These are phyloP conservation scores for Hypolimnas misippus DNA, from an alignment of 2,888 invertebrate species.

Conservation along the genomic window DNA sequence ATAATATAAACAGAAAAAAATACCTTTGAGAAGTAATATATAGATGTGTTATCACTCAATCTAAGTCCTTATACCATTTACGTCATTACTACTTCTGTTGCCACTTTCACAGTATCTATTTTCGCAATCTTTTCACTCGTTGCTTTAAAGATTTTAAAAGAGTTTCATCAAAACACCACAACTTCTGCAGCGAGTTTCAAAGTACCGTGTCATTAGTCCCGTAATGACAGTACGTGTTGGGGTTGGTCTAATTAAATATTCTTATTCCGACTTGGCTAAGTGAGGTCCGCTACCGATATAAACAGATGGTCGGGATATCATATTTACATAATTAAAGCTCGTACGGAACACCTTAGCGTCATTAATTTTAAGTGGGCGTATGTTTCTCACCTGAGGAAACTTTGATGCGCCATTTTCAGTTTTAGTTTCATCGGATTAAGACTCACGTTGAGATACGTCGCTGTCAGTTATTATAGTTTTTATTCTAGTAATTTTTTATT, in stretches of 20 bases:
- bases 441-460: background rate
- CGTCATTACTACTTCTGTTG: no score
- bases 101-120: background rate
- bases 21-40: no score
- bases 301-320: constrained; percentile 40
- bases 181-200: constrained; percentile 22
- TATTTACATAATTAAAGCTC: constrained; percentile 44
- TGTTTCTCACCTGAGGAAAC: constrained; percentile 10
- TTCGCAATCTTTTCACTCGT: background rate
- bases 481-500: background rate
- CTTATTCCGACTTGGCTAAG: constrained; percentile 44
- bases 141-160: constrained; percentile 5
- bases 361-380: constrained; percentile 22
- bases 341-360: constrained; percentile 32
- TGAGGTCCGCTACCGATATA: constrained; percentile 40
- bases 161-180: constrained; percentile 20
- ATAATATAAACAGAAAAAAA: no score
- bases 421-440: background rate
- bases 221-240: constrained; percentile 41
- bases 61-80: no score
- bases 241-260: constrained; percentile 48
- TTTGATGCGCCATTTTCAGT: background rate
- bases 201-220: constrained; percentile 41
- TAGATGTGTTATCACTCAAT: no score
- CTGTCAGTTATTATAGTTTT: background rate